Conservation (phyloP, 2,888 invertebrate species). For the Gortyna flavago region DNA sequence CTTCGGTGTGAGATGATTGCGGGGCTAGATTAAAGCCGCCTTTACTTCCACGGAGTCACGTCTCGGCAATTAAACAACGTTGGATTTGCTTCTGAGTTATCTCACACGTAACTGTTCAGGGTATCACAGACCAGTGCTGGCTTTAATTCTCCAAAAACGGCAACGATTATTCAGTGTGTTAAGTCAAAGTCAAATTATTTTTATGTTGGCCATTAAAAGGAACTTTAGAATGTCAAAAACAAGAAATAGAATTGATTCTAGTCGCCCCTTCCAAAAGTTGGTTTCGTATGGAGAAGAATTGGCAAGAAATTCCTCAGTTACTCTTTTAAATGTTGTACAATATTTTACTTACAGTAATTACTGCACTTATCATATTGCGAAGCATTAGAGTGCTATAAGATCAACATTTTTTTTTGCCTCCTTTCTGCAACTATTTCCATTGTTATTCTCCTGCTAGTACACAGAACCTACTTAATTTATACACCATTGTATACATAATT, state of each 20-base stretch:
- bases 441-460: no score
- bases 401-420: no score
- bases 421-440: no score
- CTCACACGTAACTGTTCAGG: constrained; percentile 16
- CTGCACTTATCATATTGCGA: no score
- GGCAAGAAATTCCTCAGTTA: background rate
- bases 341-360: no score
- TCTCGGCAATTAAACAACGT: constrained; percentile 55
- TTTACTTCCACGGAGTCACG: constrained; percentile 45
- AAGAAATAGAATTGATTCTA: background rate
- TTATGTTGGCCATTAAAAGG: background rate
- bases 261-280: no score
- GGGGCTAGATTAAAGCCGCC: constrained; percentile 23
- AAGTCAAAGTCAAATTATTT: background rate
- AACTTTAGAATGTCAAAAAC: background rate
- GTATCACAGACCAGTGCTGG: constrained; percentile 14
- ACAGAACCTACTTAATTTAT: no score
- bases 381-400: no score
- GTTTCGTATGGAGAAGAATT: background rate
- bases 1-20: constrained; percentile 3
- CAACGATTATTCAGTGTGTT: background rate
- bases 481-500: no score
- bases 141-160: constrained; percentile 1
- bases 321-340: no score
- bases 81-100: constrained; percentile 36